Conservation (phyloP, 2,113 vertebrate species). For the Trematocara macrostoma region DNA sequence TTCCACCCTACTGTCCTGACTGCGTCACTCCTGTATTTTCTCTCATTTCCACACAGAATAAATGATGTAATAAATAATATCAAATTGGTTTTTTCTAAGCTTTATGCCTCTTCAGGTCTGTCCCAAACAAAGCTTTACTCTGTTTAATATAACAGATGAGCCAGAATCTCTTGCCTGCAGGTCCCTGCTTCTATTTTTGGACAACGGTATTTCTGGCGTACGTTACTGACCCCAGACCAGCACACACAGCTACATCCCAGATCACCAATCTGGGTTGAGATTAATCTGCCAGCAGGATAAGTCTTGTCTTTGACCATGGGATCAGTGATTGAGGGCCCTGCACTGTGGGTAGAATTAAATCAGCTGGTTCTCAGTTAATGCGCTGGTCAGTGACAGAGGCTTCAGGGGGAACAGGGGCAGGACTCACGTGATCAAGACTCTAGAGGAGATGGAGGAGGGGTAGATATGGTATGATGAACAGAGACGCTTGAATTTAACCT, state of each 20-base stretch:
- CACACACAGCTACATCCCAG: slow-evolving; percentile 15
- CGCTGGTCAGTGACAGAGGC: not conserved
- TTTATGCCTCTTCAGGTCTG: not conserved
- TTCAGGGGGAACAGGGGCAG: not conserved
- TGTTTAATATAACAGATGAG: slow-evolving; percentile 25
- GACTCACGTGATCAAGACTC: slow-evolving; percentile 39
- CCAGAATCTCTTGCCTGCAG: slow-evolving; percentile 35
- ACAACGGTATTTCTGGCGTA: slow-evolving; percentile 16
- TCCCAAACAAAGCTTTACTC: slow-evolving; percentile 9
- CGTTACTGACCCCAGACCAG: slow-evolving; percentile 48
- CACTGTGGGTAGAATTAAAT: slow-evolving; percentile 23
- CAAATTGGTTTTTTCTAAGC: not conserved
- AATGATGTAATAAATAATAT: not conserved
- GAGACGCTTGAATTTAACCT: not conserved
- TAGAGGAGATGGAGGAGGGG: slow-evolving; percentile 31
- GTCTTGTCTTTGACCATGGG: slow-evolving; percentile 24
- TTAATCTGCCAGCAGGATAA: slow-evolving; percentile 54
- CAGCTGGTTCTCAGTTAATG: slow-evolving; percentile 1
- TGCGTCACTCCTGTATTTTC: not conserved
- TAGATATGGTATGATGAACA: slow-evolving; percentile 10
- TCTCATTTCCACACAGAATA: not conserved
- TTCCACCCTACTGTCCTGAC: not conserved
- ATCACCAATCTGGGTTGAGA: slow-evolving; percentile 40
- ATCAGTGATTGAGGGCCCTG: slow-evolving; percentile 38
- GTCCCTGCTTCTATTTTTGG: slow-evolving; percentile 62